phyloP scores from a whole-genome alignment of 2,113 vertebrate species.

The Trinectes maculatus region DNA sequence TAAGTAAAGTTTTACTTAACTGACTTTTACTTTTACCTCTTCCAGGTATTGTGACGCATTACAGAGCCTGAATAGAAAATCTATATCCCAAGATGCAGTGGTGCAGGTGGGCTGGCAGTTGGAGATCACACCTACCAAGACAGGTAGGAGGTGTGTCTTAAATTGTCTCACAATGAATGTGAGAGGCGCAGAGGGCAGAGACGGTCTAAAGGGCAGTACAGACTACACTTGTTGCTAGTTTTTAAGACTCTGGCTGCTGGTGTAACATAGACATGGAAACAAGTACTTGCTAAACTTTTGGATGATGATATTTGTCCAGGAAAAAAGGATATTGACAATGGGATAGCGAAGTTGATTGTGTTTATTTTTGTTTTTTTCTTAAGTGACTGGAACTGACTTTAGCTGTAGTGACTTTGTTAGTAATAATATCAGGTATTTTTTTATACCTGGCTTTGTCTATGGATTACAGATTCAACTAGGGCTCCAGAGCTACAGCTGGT shows the following conservation, averaged over 20 bases:
- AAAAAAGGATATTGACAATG: too few species aligned
- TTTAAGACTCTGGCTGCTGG: neutral
- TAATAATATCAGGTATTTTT: neutral
- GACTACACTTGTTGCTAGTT: neutral
- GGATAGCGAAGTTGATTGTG: neutral
- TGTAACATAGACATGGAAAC: slow-evolving; percentile 9
- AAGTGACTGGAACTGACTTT: neutral
- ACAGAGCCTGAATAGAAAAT: slow-evolving; percentile 64
- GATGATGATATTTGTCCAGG: neutral
- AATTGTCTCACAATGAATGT: slow-evolving; percentile 26
- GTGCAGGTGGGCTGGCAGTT: slow-evolving; percentile 76
- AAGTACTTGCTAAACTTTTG: slow-evolving; percentile 6
- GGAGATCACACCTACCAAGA: slow-evolving; percentile 71
- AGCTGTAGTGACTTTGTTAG: neutral
- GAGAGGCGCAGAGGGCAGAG: slow-evolving; percentile 22
- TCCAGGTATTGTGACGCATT: slow-evolving; percentile 23
- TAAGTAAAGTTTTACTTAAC: neutral
- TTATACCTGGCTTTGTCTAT: neutral
- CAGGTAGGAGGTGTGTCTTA: slow-evolving; percentile 78
- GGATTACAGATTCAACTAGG: neutral
- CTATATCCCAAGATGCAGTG: slow-evolving; percentile 84
- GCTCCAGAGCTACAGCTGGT: neutral
- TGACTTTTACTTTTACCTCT: slow-evolving; percentile 15
- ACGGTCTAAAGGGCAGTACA: slow-evolving; percentile 62
- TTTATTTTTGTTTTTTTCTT: neutral